Percentiles rank a stretch among this genome's conserved stretches.
phyloP scores from a whole-genome alignment of 2,797 vertebrate genomes.

The Spatula versicolor region DNA sequence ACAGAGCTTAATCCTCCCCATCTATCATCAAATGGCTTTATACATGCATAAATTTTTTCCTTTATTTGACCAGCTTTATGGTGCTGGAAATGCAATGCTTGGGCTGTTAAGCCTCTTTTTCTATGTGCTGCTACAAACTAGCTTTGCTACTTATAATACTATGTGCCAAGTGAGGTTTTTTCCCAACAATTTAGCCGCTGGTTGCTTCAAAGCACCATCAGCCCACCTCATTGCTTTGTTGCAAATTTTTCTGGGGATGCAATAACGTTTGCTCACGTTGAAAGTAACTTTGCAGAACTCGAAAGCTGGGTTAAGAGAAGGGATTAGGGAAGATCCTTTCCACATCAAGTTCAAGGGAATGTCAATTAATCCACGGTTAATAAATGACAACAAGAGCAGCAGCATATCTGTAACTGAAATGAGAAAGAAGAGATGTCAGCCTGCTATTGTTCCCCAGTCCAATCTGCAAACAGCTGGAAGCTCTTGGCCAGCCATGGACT shows the following conservation, averaged over 20 bases:
- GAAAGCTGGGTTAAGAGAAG: not conserved
- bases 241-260: not conserved
- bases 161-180: not conserved
- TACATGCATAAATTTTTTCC: not conserved
- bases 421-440: not conserved
- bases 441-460: not conserved
- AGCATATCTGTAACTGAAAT: not conserved
- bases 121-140: not conserved
- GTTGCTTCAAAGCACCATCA: not conserved
- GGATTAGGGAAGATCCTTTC: not conserved
- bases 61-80: constrained; percentile 17
- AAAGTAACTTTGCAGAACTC: not conserved
- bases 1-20: constrained; percentile 35
- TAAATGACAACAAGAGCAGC: not conserved
- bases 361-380: not conserved
- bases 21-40: not conserved
- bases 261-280: not conserved
- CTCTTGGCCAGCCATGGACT: not conserved
- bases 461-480: not conserved
- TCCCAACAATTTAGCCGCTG: not conserved
- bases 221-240: not conserved
- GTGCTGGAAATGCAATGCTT: not conserved
- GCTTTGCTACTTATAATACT: not conserved
- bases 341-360: not conserved
- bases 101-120: constrained; percentile 34